Evolutionary conservation across 2,113 vertebrate genomes (phyloP), one percentile per base, ranked within the genome.

Genomic region (Eudyptes chrysolophus): DNA sequence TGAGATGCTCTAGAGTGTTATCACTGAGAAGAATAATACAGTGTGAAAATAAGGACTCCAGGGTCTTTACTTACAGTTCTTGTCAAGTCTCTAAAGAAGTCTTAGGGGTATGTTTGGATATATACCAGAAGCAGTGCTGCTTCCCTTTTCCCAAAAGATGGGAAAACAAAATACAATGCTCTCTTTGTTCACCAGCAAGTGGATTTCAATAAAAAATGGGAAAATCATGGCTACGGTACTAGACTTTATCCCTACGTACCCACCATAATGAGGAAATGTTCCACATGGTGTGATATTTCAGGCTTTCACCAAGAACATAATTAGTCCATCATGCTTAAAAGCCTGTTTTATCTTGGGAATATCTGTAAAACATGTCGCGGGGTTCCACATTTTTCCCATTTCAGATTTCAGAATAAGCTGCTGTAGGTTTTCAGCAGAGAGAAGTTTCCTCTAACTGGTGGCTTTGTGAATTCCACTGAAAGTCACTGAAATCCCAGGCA

Each of bases 351-450:
- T 42, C 81, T 38, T 26, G 12, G 18, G 12, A 83, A 48, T 42
- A 88, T 19, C 20, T 60, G 18, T 54, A 84, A 71, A 83, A 78
- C 0, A 1, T 32, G 4, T 46, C 54, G 62, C 1, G 1, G 14
- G 12, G 6, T 20, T 89, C 7, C 44, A 46, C 8, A 8, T 71
- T 92, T 90, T 91, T 32, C 32, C 13, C 34, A 34, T 74, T 92
- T 83, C 52, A 48, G 12, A 66, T 58, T 91, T 86, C 52, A 57
- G 48, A 87, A 87, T 55, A 82, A 92, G 72, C 5, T 61, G 3
- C 24, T 51, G 3, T 14, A 75, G 10, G 6, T 48, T 92, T 91
- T 78, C n/a, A 79, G 52, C 27, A 72, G 27, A 42, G 22, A 29
- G 11, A 88, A 15, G 6, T 34, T 87, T 66, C 46, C 21, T 75